Evolutionary conservation across 2,113 vertebrate species (phyloP).

Genomic region (Nothocercus nigrocapillus): DNA sequence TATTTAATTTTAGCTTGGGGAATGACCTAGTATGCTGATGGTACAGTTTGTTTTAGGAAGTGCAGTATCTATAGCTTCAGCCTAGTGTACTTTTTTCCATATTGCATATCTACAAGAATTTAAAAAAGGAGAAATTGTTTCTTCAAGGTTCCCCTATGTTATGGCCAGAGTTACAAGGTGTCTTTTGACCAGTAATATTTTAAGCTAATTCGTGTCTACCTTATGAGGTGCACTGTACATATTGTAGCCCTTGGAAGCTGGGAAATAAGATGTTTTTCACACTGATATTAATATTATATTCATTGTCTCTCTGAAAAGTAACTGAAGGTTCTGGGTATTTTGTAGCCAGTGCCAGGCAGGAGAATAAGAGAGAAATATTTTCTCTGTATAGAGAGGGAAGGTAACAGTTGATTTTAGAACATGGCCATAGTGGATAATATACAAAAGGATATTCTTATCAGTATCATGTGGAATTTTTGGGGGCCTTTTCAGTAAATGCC

Average conservation of each 20-base stretch:
- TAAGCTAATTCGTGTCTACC: background rate
- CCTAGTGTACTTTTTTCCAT: conserved; percentile 36
- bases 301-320: background rate
- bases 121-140: background rate
- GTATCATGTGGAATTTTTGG: fast-evolving
- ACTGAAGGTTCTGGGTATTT: no score
- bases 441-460: background rate
- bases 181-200: conserved; percentile 34
- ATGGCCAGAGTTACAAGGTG: background rate
- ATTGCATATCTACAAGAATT: background rate
- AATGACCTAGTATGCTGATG: background rate
- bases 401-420: background rate
- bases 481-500: background rate
- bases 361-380: background rate
- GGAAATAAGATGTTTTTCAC: background rate
- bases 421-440: background rate
- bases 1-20: background rate
- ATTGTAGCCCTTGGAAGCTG: background rate
- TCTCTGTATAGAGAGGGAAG: background rate
- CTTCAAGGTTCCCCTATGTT: background rate
- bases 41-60: background rate
- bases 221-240: background rate
- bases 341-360: no score
- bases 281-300: background rate
- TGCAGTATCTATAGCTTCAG: background rate